Percentiles rank a stretch among this genome's conserved stretches.
phyloP scores from a whole-genome alignment of 1,140 invertebrate species.

The Carposina sasakii region DNA sequence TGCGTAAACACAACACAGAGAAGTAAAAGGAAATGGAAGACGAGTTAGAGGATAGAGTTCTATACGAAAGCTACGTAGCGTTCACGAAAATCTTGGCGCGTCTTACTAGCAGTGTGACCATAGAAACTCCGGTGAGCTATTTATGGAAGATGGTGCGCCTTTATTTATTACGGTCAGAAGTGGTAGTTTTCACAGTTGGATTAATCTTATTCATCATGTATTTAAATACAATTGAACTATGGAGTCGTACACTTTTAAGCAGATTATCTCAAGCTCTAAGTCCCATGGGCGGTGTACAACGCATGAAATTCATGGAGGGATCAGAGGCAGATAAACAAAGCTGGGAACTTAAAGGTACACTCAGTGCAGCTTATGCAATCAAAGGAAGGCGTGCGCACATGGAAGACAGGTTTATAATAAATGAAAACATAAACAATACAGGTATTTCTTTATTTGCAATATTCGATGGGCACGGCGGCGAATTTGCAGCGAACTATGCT shows the following conservation, averaged over 20 bases:
- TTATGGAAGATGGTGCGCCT: slow-evolving; percentile 82
- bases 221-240: slow-evolving; percentile 84
- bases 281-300: slow-evolving; percentile 70
- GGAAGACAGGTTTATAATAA: slow-evolving; percentile 93
- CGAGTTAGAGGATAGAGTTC: slow-evolving; percentile 88
- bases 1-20: slow-evolving; percentile 20
- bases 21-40: slow-evolving; percentile 81
- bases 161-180: slow-evolving; percentile 84
- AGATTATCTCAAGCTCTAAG: slow-evolving; percentile 81
- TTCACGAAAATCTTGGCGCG: slow-evolving; percentile 88
- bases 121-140: slow-evolving; percentile 79
- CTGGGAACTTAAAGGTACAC: slow-evolving; percentile 84
- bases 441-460: slow-evolving; percentile 91
- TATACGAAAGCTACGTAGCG: slow-evolving; percentile 87
- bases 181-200: slow-evolving; percentile 78
- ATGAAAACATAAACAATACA: slow-evolving; percentile 82
- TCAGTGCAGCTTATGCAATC: slow-evolving; percentile 89
- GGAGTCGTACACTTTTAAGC: slow-evolving; percentile 82
- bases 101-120: slow-evolving; percentile 81
- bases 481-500: slow-evolving; percentile 94
- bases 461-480: slow-evolving; percentile 96
- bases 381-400: slow-evolving; percentile 91
- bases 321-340: slow-evolving; percentile 76
- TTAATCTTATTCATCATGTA: slow-evolving; percentile 81
- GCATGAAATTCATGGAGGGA: slow-evolving; percentile 71